Evolutionary conservation across 2,113 vertebrate genomes (phyloP), one percentile per base, ranked within the genome.

Genomic region (Perca flavescens): DNA sequence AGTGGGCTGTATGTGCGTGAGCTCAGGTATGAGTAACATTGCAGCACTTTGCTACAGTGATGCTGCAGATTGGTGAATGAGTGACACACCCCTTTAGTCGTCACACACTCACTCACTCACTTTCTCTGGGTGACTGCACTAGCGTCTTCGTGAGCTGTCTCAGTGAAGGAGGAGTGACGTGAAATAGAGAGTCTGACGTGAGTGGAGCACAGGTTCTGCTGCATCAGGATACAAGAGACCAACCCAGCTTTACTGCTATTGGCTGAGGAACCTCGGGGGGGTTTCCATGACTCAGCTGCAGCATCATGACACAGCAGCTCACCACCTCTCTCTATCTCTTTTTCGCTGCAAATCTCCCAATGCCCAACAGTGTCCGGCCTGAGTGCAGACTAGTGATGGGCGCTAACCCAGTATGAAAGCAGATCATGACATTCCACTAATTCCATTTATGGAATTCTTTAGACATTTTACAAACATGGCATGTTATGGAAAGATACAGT

Each of bases 241-340:
- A 14, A 77, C 53, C 79, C 77, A 52, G 90, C 90, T 90, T 84
- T 3, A 4, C 77, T 79, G 85, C 82, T 73, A 91, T 93, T 93
- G 90, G 93, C 79, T 79, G 84, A 69, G 46, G 7, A 62, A 28
- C 47, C 77, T 74, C 63, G 14, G 17, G 52, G 56, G 40, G 34
- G 70, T 12, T 79, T 81, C 62, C 76, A 75, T 93, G 94, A 93
- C 88, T 94, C 94, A 93, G 92, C 91, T 88, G 84, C 91, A 86
- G 88, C 83, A 86, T 79, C 22, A 43, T 74, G 63, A 25, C 66
- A 74, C 58, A 19, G 17, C 52, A 54, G 22, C 64, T 58, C 56
- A 54, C 67, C 61, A 15, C 69, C 92, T 96, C 0, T 88, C 88
- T 36, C 95, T 96, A 3, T 96, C 92, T 96, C 0, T 87, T 89